A percentile compares a stretch with the other conserved stretches of the same genome.
phyloP scores from a whole-genome alignment of 2,113 vertebrate species.

The Arizona elegans region DNA sequence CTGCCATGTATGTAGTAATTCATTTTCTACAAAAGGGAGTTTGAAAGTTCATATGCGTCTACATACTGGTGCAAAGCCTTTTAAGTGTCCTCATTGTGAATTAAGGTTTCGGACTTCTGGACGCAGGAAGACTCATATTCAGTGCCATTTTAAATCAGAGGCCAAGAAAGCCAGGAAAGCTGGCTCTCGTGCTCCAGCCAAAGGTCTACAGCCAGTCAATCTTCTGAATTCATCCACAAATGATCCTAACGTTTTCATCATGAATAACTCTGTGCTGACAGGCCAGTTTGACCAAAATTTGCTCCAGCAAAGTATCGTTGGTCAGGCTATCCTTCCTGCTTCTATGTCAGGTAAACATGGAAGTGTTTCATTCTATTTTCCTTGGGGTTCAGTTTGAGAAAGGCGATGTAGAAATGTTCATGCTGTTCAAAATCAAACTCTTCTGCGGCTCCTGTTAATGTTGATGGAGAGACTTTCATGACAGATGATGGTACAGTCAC shows the following conservation, averaged over 20 bases:
- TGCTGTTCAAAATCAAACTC: neutral
- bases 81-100: slow-evolving; percentile 96
- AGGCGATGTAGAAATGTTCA: neutral
- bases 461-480: neutral
- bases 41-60: slow-evolving; percentile 99
- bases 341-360: slow-evolving; percentile 86
- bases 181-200: slow-evolving; percentile 55
- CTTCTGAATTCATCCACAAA: slow-evolving; percentile 75
- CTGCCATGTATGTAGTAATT: slow-evolving; percentile 96
- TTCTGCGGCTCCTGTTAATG: neutral
- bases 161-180: slow-evolving; percentile 78
- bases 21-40: slow-evolving; percentile 97
- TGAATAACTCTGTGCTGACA: slow-evolving; percentile 83
- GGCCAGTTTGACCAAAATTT: slow-evolving; percentile 89
- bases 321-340: slow-evolving; percentile 90
- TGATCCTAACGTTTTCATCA: slow-evolving; percentile 89
- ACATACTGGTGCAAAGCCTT: slow-evolving; percentile 96
- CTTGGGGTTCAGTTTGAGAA: neutral
- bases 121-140: slow-evolving; percentile 96
- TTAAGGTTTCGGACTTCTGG: slow-evolving; percentile 95
- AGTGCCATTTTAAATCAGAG: slow-evolving; percentile 86
- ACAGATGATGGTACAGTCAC: neutral
- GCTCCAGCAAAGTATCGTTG: slow-evolving; percentile 86
- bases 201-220: slow-evolving; percentile 76
- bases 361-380: neutral